Conservation (phyloP, 2,888 invertebrate genomes). For the Ophion obscuratus region DNA sequence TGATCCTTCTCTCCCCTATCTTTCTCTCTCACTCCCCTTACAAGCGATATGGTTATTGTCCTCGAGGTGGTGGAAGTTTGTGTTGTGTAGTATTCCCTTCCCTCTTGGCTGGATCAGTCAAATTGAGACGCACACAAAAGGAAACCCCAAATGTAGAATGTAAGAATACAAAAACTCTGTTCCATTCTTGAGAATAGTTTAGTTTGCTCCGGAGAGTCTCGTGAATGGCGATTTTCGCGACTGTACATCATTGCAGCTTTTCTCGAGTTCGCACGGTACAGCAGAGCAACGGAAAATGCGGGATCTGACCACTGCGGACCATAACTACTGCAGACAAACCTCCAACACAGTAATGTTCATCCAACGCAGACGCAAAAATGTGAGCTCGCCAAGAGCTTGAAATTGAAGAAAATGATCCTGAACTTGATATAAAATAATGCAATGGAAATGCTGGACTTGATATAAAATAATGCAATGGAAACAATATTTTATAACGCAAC, state of each 20-base stretch:
- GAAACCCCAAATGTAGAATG: conserved; percentile 18
- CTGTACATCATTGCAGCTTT: conserved; percentile 37
- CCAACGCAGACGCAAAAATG: neutral
- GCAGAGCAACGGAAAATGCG: neutral
- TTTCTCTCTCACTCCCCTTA: neutral
- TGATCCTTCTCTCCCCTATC: conserved; percentile 19
- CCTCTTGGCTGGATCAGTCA: conserved; percentile 16
- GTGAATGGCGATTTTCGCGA: conserved; percentile 11
- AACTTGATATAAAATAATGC: too few relatives aligned
- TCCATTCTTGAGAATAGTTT: conserved; percentile 63
- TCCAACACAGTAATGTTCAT: conserved; percentile 22
- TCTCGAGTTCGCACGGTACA: neutral
- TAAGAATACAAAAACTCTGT: conserved; percentile 22
- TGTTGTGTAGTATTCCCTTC: conserved; percentile 14
- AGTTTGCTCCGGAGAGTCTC: conserved; percentile 36
- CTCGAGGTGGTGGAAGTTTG: conserved; percentile 23
- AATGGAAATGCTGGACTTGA: too few relatives aligned
- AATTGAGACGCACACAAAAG: conserved; percentile 48
- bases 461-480: too few relatives aligned
- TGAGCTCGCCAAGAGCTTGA: conserved; percentile 3
- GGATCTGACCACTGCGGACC: conserved; percentile 49
- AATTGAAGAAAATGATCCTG: conserved; percentile 38
- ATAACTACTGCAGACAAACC: conserved; percentile 57
- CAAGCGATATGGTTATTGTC: neutral
- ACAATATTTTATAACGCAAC: too few relatives aligned